These are phyloP conservation scores for Ptyas mucosa DNA, from an alignment of 2,113 vertebrate species.

Conservation along the genomic window DNA sequence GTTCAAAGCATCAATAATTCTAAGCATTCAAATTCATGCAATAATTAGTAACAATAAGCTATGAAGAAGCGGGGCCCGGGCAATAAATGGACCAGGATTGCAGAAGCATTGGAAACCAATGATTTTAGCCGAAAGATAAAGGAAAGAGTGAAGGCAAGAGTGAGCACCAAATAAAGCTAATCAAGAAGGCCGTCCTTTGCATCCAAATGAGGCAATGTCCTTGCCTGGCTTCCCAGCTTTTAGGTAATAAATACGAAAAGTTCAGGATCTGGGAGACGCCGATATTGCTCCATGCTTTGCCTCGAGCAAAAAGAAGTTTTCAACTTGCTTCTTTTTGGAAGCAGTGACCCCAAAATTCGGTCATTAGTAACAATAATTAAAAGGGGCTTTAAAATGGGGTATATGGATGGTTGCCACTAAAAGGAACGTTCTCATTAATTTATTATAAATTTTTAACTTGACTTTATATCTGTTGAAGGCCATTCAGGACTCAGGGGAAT, in stretches of 20 bases:
- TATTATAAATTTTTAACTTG: slow-evolving; percentile 70
- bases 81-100: not conserved
- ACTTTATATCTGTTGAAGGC: slow-evolving; percentile 71
- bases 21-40: not conserved
- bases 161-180: slow-evolving; percentile 12
- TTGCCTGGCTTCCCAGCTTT: not conserved
- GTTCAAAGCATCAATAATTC: not conserved
- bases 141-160: slow-evolving; percentile 3
- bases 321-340: slow-evolving; percentile 55
- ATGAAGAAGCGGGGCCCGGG: not conserved
- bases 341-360: slow-evolving; percentile 64
- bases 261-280: not conserved
- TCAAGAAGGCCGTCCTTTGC: slow-evolving; percentile 6
- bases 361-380: slow-evolving; percentile 74
- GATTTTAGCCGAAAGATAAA: not conserved
- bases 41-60: not conserved
- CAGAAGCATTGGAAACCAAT: slow-evolving; percentile 1
- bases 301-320: slow-evolving; percentile 55
- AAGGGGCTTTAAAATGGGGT: slow-evolving; percentile 64
- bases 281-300: not conserved
- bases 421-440: slow-evolving; percentile 72
- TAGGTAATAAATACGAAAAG: slow-evolving; percentile 9
- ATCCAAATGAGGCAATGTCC: slow-evolving; percentile 14
- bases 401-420: slow-evolving; percentile 65
- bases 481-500: slow-evolving; percentile 59